Conservation (phyloP, 2,888 invertebrate genomes). For the Harmothoe impar region DNA sequence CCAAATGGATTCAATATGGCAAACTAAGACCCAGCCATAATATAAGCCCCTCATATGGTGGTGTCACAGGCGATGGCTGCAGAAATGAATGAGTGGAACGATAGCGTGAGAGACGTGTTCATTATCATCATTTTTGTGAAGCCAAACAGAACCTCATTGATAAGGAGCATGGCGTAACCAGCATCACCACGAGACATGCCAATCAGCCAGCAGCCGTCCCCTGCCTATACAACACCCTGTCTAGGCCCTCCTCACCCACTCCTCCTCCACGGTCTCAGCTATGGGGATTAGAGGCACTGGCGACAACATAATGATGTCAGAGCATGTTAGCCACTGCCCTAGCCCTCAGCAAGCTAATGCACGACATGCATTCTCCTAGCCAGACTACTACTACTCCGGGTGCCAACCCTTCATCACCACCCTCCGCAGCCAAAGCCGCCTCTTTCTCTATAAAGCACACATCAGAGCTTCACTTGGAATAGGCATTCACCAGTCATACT, state of each 20-base stretch:
- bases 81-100: too few relatives aligned
- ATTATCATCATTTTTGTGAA: slow-evolving; percentile 17
- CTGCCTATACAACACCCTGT: not conserved
- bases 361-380: not conserved
- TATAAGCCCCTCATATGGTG: too few relatives aligned
- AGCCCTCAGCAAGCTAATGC: not conserved
- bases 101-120: slow-evolving; percentile 10
- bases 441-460: too few relatives aligned
- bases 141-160: not conserved
- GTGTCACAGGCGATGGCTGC: too few relatives aligned
- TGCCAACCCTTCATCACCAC: not conserved
- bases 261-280: not conserved
- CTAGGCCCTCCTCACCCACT: not conserved
- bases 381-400: not conserved
- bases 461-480: too few relatives aligned
- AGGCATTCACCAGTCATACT: too few relatives aligned
- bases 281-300: not conserved
- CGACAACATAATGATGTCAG: slow-evolving; percentile 23
- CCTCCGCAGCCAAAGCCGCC: too few relatives aligned
- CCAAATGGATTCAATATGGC: too few relatives aligned
- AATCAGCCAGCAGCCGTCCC: not conserved
- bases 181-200: not conserved
- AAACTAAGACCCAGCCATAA: too few relatives aligned
- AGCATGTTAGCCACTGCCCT: not conserved
- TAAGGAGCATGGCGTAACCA: not conserved